Base-by-base conservation (phyloP, 2,888 invertebrate genomes). In the Seladonia tumulorum region DNA sequence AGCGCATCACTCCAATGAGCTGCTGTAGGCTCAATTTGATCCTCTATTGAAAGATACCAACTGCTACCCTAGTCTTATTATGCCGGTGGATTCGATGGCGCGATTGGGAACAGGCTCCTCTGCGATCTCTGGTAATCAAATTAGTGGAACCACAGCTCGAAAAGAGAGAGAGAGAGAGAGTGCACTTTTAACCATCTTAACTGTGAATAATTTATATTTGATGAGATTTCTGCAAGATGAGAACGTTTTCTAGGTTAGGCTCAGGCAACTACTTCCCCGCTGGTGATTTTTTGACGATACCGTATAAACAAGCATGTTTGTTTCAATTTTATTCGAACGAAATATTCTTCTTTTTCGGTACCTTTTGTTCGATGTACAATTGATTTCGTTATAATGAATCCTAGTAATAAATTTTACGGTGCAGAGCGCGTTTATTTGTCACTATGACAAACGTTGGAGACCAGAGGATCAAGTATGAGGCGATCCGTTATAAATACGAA, bases 401-500 rank as follows among this genome's bases (percentile, higher is more conserved):
- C 12, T 10, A 10, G 0, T 45, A 12, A 45, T 10, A 45, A 45
- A 45, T 45, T 45, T 10, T 45, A 45, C 12, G 2, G 2, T 53
- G 14, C 22, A 22, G 22, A 0, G 8, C 2, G 0, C 53, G 22
- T 53, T 53, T 4, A 18, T 3, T 2, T 45, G 45, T 47, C 22
- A 12, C n/a, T 45, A n/a, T 16, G 14, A 22, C 29, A 73, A 35
- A 22, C 12, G n/a, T 29, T 10, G 45, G 47, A 57, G 53, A 42
- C 12, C 10, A 16, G 12, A 68, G 29, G 8, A n/a, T 45, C 12
- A 47, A 29, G 47, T 25, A 53, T 25, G 42, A 73, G 45, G 42
- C 18, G 29, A 12, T 57, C 45, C 35, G 82, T 66, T 82, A 68
- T 76, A 63, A 71, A 81, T 75, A 81, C 60, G 39, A 70, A 75